phyloP scores from a whole-genome alignment of 35 echinoderm and acorn worm genomes.

The Stichopus chloronotus region DNA sequence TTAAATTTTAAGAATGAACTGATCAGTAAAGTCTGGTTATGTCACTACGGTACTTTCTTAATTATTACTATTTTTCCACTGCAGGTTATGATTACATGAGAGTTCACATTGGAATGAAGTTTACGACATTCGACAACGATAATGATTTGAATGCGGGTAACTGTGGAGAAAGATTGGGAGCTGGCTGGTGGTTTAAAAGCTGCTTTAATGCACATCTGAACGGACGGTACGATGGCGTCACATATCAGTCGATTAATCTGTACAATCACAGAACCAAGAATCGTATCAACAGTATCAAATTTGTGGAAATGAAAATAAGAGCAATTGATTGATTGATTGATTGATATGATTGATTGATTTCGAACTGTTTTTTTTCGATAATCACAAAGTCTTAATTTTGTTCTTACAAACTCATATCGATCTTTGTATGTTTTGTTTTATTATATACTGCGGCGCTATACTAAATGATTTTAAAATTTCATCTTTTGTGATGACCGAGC shows the following conservation, averaged over 20 bases:
- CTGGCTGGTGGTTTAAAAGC: background rate
- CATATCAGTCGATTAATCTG: background rate
- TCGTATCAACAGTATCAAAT: background rate
- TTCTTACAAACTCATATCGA: too few relatives aligned
- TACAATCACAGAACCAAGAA: background rate
- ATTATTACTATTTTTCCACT: background rate
- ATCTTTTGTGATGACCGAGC: too few relatives aligned
- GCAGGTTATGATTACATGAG: background rate
- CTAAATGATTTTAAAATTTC: too few relatives aligned
- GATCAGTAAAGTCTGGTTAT: too few relatives aligned
- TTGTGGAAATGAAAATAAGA: background rate
- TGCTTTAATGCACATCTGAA: background rate
- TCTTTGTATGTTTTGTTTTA: too few relatives aligned
- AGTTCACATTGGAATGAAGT: background rate
- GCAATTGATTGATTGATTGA: background rate
- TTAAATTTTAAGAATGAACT: too few relatives aligned
- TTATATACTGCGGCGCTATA: too few relatives aligned
- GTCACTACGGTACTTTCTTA: background rate
- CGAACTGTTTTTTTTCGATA: too few relatives aligned
- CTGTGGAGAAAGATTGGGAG: background rate
- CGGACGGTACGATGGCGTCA: background rate
- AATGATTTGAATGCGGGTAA: background rate
- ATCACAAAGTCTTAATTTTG: too few relatives aligned
- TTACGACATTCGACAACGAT: background rate
- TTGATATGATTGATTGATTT: too few relatives aligned